A percentile compares a stretch with the other conserved stretches of the same genome.
Conservation (phyloP, 2,113 vertebrate species). For the Tachysurus fulvidraco region DNA sequence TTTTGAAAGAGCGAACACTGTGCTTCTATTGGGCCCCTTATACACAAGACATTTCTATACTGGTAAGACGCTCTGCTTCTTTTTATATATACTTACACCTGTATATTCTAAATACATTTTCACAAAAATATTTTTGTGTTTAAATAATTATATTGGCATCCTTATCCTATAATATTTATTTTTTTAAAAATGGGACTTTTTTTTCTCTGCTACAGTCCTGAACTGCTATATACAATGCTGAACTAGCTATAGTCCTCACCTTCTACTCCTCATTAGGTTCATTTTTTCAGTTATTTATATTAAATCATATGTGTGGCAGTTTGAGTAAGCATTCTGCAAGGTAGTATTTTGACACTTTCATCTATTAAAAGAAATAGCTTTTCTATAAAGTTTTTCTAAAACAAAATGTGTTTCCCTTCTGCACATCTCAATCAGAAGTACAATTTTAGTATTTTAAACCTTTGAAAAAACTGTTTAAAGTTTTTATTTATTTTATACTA, state of each 20-base stretch:
- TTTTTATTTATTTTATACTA: neutral
- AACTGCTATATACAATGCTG: too few species aligned
- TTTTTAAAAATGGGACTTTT: neutral
- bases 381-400: neutral
- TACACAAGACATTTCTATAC: slow-evolving; percentile 37
- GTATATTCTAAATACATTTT: neutral
- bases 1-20: slow-evolving; percentile 17
- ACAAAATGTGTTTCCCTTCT: neutral
- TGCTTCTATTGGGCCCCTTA: slow-evolving; percentile 13
- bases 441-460: neutral
- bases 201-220: too few species aligned
- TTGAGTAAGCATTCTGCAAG: neutral
- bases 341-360: neutral
- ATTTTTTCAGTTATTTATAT: neutral
- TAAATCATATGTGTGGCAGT: neutral
- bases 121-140: neutral
- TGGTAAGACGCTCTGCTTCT: slow-evolving; percentile 62
- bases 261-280: neutral
- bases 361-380: neutral
- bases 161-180: neutral
- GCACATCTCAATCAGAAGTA: neutral
- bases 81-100: neutral
- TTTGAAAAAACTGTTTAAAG: neutral
- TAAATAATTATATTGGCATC: neutral
- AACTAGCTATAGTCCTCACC: neutral